phyloP scores from a whole-genome alignment of 2,113 vertebrate species.

The human region DNA sequence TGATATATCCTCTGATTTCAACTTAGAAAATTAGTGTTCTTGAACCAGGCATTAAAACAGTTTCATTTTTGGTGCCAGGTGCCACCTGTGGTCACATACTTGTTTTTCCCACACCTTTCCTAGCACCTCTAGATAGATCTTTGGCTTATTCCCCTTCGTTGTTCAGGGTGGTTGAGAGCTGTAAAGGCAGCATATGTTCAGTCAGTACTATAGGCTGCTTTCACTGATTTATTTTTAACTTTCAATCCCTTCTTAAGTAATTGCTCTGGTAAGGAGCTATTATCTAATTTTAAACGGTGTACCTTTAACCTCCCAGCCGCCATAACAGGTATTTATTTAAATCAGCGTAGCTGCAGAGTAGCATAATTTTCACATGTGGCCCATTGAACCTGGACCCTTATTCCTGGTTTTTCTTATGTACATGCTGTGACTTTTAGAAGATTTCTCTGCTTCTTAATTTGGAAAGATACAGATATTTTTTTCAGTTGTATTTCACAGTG shows the following conservation, averaged over 20 bases:
- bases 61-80: constrained; percentile 39
- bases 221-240: constrained; percentile 53
- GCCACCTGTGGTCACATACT: constrained; percentile 62
- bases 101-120: constrained; percentile 58
- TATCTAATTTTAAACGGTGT: constrained; percentile 38
- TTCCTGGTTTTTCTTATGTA: background rate
- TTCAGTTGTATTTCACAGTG: background rate
- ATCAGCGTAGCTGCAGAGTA: background rate
- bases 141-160: background rate
- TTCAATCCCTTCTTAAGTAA: constrained; percentile 3
- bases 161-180: background rate
- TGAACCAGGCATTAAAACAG: background rate
- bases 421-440: background rate
- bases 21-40: constrained; percentile 41
- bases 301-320: constrained; percentile 25
- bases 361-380: background rate
- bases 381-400: background rate
- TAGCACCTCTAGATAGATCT: background rate
- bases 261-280: constrained; percentile 39
- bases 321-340: background rate
- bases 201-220: background rate
- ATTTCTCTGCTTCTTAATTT: constrained; percentile 20
- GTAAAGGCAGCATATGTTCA: background rate
- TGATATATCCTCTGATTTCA: constrained; percentile 10
- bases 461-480: background rate